Evolutionary conservation across 2,888 invertebrate genomes (phyloP).

Genomic region (Thumatha senex): DNA sequence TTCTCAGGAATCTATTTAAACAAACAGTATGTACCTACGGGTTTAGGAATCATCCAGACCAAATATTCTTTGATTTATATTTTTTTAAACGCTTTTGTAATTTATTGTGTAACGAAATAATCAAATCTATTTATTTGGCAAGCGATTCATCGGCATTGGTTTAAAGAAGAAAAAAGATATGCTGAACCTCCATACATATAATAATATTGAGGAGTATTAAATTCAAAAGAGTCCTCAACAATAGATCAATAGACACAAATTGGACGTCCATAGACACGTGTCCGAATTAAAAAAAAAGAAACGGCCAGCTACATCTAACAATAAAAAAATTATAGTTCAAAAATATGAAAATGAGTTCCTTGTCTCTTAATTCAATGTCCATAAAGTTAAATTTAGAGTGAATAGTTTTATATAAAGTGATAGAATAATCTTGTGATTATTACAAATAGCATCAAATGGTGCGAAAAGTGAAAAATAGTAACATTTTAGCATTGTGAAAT

Average conservation of each 20-base stretch:
- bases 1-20: too few species aligned
- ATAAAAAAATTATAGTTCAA: slow-evolving; percentile 9
- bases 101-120: too few species aligned
- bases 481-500: slow-evolving; percentile 67
- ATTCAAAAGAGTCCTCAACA: slow-evolving; percentile 52
- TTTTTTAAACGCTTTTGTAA: too few species aligned
- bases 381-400: slow-evolving; percentile 43
- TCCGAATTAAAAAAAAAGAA: slow-evolving; percentile 55
- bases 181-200: slow-evolving; percentile 28
- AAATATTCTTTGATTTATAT: too few species aligned
- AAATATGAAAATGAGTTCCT: slow-evolving; percentile 17
- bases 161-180: slow-evolving; percentile 13
- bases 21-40: too few species aligned
- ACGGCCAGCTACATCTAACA: slow-evolving; percentile 38
- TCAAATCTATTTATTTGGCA: too few species aligned
- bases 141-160: too few species aligned
- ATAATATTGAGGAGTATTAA: slow-evolving; percentile 41
- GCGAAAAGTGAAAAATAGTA: slow-evolving; percentile 77
- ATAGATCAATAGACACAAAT: slow-evolving; percentile 74
- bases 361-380: slow-evolving; percentile 18
- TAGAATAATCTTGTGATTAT: slow-evolving; percentile 45
- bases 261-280: slow-evolving; percentile 74
- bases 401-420: slow-evolving; percentile 20
- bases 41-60: too few species aligned
- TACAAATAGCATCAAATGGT: slow-evolving; percentile 79